Evolutionary conservation across 2,797 vertebrate genomes (phyloP).

Genomic region (Muscicapa comitata): DNA sequence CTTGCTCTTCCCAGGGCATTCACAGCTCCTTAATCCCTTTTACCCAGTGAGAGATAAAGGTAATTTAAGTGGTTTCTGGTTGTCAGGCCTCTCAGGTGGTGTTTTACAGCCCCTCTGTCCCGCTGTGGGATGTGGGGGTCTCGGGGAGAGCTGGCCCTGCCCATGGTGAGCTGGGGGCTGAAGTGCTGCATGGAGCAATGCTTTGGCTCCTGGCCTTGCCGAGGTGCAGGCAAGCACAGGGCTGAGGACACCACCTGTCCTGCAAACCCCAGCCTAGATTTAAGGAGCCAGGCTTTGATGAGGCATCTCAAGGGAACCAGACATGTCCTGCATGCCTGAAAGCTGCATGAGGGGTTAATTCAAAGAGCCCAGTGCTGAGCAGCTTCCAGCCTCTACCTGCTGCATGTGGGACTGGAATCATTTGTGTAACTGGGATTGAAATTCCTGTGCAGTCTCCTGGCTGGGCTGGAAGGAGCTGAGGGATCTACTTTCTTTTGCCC

Average conservation of each 20-base stretch:
- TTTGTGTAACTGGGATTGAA: not conserved
- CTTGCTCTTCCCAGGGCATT: not conserved
- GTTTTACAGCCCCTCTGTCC: not conserved
- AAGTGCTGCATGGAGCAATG: rapidly evolving
- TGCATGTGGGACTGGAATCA: not conserved
- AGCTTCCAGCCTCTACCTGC: not conserved
- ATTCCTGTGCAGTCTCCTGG: not conserved
- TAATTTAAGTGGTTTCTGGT: not conserved
- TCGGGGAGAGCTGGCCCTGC: not conserved
- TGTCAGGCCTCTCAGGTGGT: not conserved
- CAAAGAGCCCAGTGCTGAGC: not conserved
- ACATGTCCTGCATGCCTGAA: not conserved
- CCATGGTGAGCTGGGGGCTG: rapidly evolving
- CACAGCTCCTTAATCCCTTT: not conserved
- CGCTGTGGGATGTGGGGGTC: rapidly evolving
- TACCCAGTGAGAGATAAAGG: not conserved
- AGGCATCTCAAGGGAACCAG: not conserved
- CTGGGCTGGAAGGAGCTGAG: not conserved
- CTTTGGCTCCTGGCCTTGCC: not conserved
- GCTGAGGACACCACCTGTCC: rapidly evolving
- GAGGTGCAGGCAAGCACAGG: not conserved
- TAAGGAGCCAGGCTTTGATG: not conserved
- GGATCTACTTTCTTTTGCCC: not conserved
- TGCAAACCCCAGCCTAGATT: not conserved
- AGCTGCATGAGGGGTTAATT: not conserved